Base-by-base conservation (phyloP, 2,888 invertebrate species). In the Catocala fraxini region DNA sequence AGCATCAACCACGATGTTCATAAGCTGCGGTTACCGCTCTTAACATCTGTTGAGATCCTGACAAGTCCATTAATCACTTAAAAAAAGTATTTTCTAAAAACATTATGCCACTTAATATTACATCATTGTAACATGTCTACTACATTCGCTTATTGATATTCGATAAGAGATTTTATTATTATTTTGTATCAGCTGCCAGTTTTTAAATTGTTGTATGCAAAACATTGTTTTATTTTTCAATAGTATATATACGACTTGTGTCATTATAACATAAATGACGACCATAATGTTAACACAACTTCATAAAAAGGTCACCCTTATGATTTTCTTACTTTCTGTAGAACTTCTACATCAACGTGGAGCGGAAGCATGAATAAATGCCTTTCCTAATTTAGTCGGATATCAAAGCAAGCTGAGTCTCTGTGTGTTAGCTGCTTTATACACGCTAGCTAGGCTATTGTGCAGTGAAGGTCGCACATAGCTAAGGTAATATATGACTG, bases 401-500 rank as follows among this genome's bases (percentile, higher is more conserved):
- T 39, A 39, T 39, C 35, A 7, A 9, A 6, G 35, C 9, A 7
- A 39, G 25, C 35, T 39, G 9, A 39, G 35, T 39, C 71, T 60
- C 71, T 60, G 72, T 85, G 80, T 87, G 85, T 82, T 79, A 83
- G 75, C 85, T 83, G 81, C 89, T 83, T 87, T 87, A 86, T 82
- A 80, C 81, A 82, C 76, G 82, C 78, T 81, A 82, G 83, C 79
- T 81, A 79, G 73, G 82, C 86, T 87, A 91, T 91, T 91, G 89
- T 92, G 82, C 79, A 78, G 68, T 77, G 89, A 93, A 93, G 93
- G 93, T 89, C 92, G 79, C 71, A 70, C 81, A 88, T 85, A 85
- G 86, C 79, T 80, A 73, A 72, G 71, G 59, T 46, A 46, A 46
- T 46, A 46, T 46, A 45, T 65, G 70, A 78, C 73, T 77, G 81